These are phyloP conservation scores for Ciconia stormi DNA, from an alignment of 2,113 vertebrate genomes.

Conservation along the genomic window DNA sequence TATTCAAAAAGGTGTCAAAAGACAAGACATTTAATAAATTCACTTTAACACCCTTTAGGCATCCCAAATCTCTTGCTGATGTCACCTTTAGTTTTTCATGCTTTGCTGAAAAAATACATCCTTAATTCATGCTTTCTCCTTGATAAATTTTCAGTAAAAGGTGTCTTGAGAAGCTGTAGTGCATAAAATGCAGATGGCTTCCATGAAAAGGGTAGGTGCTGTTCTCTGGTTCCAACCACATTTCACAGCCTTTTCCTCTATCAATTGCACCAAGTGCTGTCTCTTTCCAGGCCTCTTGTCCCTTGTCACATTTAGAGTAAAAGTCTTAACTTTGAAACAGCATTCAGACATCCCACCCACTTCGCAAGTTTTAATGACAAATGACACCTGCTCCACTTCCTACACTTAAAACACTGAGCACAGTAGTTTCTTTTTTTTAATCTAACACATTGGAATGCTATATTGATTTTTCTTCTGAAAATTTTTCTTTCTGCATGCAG, in stretches of 20 bases:
- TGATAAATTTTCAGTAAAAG: background rate
- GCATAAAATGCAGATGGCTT: background rate
- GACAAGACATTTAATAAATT: background rate
- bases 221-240: background rate
- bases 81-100: background rate
- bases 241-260: background rate
- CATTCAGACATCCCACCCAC: background rate
- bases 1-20: background rate
- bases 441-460: background rate
- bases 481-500: background rate
- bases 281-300: background rate
- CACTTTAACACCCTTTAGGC: background rate
- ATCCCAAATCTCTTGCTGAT: background rate
- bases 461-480: constrained; percentile 56
- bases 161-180: background rate
- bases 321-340: background rate
- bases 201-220: background rate
- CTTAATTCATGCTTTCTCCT: background rate
- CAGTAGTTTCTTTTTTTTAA: constrained; percentile 36
- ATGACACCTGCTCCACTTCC: background rate
- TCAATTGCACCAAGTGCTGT: background rate
- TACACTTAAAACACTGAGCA: background rate
- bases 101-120: background rate
- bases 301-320: background rate
- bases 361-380: background rate